Evolutionary conservation across 2,113 vertebrate species (phyloP), one percentile per base, ranked within the genome.

Genomic region (Tenebrosternarchus preto): DNA sequence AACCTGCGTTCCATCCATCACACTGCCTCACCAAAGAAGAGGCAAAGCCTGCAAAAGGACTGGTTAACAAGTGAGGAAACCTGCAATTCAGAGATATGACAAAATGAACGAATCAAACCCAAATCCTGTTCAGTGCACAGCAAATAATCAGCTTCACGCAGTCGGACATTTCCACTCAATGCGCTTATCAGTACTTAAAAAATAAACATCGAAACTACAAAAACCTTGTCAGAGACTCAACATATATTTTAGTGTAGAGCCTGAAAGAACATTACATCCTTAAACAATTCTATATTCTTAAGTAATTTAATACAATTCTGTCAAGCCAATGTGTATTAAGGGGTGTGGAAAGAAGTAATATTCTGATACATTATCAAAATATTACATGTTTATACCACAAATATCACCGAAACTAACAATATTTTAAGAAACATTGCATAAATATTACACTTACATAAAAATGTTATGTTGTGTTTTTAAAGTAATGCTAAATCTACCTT

Each of bases 1-100:
- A 16, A 24, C 27, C 24, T 46, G 3, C 20, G 61, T 71, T 70
- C 67, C 19, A n/a, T 80, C 56, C 1, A 25, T 83, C 29, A 76
- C 71, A 57, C 71, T 79, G 19, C 43, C 67, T 16, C 63, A 64
- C 39, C 55, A 68, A 20, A 67, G 8, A 24, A 29, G 39, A 68
- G 61, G n/a, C 5, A 22, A 56, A 39, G 8, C 17, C 8, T 27
- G 64, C 33, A n/a, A n/a, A n/a, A 24, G 27, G 8, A 33, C 43
- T 67, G 25, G 61, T 25, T 16, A 27, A 57, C 19, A 56, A 75
- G 46, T 46, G 3, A 16, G 53, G 22, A n/a, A 53, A 20, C n/a
- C 12, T 19, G 7, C 12, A 50, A 39, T 60, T 4, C 61, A 20
- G 31, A 39, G 33, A 68, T 12, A 8, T 50, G 12, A 43, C 56